phyloP scores from a whole-genome alignment of 2,113 vertebrate species.

The Spizaetus ornatus region DNA sequence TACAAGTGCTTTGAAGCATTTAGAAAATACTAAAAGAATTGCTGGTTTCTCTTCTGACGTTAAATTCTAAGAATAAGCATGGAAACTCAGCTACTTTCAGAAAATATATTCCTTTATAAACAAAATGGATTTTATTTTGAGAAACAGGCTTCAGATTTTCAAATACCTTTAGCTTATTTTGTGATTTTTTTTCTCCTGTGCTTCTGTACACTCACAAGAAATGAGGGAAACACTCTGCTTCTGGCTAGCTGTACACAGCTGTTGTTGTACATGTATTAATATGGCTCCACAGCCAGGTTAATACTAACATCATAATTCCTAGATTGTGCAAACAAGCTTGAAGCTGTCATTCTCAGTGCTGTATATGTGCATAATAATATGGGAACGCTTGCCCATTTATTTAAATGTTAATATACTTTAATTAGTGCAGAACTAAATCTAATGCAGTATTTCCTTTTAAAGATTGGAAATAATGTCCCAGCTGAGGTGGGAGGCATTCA shows the following conservation, averaged over 20 bases:
- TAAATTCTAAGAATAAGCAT: not conserved
- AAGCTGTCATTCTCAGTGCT: not conserved
- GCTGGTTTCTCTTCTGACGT: not conserved
- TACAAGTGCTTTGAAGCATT: not conserved
- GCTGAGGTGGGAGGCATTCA: not conserved
- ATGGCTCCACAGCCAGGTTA: not conserved
- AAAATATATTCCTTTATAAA: not conserved
- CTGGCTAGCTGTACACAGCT: not conserved
- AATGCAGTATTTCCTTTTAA: not conserved
- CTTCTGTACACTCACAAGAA: not conserved
- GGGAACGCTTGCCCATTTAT: not conserved
- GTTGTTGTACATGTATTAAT: not conserved
- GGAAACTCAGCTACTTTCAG: not conserved
- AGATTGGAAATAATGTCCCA: not conserved
- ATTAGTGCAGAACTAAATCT: not conserved
- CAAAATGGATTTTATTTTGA: not conserved
- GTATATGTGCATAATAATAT: not conserved
- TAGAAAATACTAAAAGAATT: not conserved
- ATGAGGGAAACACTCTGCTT: not conserved
- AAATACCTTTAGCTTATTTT: not conserved
- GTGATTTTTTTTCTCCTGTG: not conserved
- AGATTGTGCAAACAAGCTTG: not conserved
- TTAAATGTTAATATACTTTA: not conserved
- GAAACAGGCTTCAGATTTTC: not conserved
- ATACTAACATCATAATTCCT: not conserved